Percentiles rank a stretch among this genome's conserved stretches.
These are phyloP conservation scores for Ceratothoa steindachneri DNA, from an alignment of 2,888 invertebrate genomes.

Conservation along the genomic window DNA sequence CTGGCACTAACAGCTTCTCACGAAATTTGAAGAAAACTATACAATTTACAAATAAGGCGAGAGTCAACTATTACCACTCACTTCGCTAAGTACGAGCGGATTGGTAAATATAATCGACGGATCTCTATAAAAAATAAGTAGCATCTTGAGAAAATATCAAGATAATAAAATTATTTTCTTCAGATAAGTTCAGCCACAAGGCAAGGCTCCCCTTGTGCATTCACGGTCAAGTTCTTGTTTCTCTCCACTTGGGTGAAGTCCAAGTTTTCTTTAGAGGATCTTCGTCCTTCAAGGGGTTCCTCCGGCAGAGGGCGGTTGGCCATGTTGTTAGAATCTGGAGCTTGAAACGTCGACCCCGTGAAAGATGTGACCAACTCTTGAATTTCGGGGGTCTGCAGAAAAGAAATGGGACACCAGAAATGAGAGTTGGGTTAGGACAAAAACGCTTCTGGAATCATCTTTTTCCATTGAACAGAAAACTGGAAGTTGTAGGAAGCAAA, in stretches of 20 bases:
- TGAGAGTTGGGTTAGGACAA: background rate
- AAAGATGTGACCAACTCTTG: slow-evolving; percentile 36
- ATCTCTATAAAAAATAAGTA: too few species aligned
- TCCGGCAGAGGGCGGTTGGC: slow-evolving; percentile 45
- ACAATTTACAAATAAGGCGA: too few species aligned
- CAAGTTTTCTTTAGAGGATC: background rate
- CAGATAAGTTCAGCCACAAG: slow-evolving; percentile 45
- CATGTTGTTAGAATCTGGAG: slow-evolving; percentile 16
- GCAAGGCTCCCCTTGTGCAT: slow-evolving; percentile 43
- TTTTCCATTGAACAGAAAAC: background rate
- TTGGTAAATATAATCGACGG: too few species aligned
- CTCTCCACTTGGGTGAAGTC: background rate
- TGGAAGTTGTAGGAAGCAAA: too few species aligned
- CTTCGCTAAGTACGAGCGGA: too few species aligned
- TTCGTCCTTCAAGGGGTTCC: slow-evolving; percentile 19
- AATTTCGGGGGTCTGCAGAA: slow-evolving; percentile 25
- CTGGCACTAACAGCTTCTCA: too few species aligned
- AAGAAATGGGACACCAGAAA: too few species aligned
- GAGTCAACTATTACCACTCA: too few species aligned
- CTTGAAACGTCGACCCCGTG: slow-evolving; percentile 46
- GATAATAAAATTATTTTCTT: background rate
- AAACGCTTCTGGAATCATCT: background rate
- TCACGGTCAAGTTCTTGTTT: slow-evolving; percentile 25
- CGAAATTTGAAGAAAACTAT: too few species aligned
- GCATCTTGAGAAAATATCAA: background rate